These are phyloP conservation scores for Eupsittula cactorum DNA, from an alignment of 2,113 vertebrate species.

Conservation along the genomic window DNA sequence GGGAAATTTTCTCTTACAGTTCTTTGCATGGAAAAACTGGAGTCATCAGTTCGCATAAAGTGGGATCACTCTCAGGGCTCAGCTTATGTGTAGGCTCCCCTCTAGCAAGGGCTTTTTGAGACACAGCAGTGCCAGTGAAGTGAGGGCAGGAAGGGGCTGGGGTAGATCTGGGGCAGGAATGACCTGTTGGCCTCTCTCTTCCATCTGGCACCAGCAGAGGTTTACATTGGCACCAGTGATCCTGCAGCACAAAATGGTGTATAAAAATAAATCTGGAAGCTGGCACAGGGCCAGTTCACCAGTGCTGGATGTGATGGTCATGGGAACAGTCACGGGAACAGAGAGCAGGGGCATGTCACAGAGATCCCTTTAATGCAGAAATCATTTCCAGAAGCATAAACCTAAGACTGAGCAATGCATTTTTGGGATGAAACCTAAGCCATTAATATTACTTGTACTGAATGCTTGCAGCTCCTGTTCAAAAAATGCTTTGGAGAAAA, in stretches of 20 bases:
- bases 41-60: neutral
- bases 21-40: neutral
- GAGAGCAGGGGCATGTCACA: neutral
- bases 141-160: neutral
- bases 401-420: neutral
- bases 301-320: neutral
- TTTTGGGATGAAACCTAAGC: neutral
- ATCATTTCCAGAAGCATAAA: neutral
- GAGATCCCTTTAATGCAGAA: neutral
- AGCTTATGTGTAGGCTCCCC: neutral
- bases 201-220: neutral
- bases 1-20: neutral
- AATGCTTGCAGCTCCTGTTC: neutral
- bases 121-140: neutral
- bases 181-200: neutral
- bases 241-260: neutral
- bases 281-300: neutral
- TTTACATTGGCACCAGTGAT: neutral
- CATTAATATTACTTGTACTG: neutral
- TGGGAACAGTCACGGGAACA: neutral
- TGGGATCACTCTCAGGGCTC: neutral
- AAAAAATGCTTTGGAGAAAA: neutral
- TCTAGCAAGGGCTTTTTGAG: neutral
- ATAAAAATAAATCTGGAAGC: conserved; percentile 13
- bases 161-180: neutral